Conservation (phyloP, 2,113 vertebrate species). For the Anolis carolinensis region DNA sequence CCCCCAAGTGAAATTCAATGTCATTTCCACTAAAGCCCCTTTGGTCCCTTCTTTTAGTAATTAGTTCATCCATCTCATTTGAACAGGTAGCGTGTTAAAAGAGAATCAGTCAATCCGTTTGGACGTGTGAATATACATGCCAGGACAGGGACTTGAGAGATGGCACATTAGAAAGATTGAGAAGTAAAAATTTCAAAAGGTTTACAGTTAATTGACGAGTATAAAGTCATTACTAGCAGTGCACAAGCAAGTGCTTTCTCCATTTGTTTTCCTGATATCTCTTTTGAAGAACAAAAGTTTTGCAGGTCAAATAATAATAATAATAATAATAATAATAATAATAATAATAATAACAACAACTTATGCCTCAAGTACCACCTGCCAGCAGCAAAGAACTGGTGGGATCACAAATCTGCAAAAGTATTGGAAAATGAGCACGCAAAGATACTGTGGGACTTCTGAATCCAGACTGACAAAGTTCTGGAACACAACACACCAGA, state of each 20-base stretch:
- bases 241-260: background rate
- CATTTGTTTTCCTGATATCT: background rate
- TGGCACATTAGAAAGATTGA: background rate
- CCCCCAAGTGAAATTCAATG: slow-evolving; percentile 15
- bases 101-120: background rate
- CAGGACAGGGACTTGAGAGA: slow-evolving; percentile 7
- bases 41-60: slow-evolving; percentile 34
- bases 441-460: too few relatives aligned
- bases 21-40: slow-evolving; percentile 27
- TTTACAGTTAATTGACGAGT: background rate
- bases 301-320: background rate
- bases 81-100: slow-evolving; percentile 13
- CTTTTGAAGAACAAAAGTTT: background rate
- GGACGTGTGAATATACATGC: background rate
- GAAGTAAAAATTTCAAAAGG: background rate
- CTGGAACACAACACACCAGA: too few relatives aligned
- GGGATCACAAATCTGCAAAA: too few relatives aligned
- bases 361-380: too few relatives aligned
- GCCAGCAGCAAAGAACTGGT: too few relatives aligned
- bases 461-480: too few relatives aligned
- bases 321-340: too few relatives aligned
- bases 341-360: too few relatives aligned
- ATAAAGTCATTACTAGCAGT: background rate
- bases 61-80: slow-evolving; percentile 26
- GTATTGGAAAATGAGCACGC: too few relatives aligned